Evolutionary conservation across 2,888 invertebrate species (phyloP).

Genomic region (Caenorhabditis sp.): DNA sequence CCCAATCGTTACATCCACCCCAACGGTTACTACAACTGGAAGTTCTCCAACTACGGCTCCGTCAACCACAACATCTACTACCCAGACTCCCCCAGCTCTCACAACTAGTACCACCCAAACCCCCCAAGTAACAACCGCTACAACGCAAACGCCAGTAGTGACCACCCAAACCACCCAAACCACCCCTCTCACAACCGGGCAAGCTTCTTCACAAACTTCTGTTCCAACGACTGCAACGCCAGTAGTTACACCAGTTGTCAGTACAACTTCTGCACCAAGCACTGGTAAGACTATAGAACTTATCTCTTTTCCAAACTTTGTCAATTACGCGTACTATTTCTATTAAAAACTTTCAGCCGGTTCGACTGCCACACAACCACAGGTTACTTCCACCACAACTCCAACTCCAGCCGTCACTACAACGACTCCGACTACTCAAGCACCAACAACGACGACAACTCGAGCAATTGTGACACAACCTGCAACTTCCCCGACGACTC

Average conservation of each 20-base stretch:
- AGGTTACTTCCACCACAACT: neutral
- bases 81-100: neutral
- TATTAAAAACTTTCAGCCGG: slow-evolving; percentile 14
- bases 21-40: neutral
- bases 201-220: slow-evolving; percentile 32
- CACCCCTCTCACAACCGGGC: slow-evolving; percentile 25
- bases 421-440: neutral
- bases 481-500: neutral
- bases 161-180: slow-evolving; percentile 6
- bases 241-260: slow-evolving; percentile 11
- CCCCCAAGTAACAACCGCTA: slow-evolving; percentile 18
- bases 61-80: neutral
- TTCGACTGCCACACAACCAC: slow-evolving; percentile 1
- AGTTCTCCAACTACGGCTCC: neutral
- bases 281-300: slow-evolving; percentile 30
- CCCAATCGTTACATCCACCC: slow-evolving; percentile 1
- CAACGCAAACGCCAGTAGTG: slow-evolving; percentile 3
- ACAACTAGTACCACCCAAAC: slow-evolving; percentile 18
- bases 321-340: too few species aligned
- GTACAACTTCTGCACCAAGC: slow-evolving; percentile 18
- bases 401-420: neutral
- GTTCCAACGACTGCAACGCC: slow-evolving; percentile 27
- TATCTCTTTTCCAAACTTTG: too few species aligned
- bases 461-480: neutral
- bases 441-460: neutral